Evolutionary conservation across 1,140 invertebrate genomes (phyloP).

Genomic region (Oedothorax gibbosus): DNA sequence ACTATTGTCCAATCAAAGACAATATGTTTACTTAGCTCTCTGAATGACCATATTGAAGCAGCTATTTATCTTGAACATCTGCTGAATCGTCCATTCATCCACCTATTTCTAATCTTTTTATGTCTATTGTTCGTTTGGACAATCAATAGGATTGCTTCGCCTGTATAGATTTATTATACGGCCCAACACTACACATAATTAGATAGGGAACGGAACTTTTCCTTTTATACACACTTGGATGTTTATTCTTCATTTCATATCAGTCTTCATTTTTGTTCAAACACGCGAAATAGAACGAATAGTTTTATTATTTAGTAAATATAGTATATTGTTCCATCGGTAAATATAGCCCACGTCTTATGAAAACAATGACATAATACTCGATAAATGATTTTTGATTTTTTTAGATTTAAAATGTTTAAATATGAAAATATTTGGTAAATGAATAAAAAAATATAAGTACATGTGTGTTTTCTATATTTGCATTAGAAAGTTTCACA

Average conservation of each 20-base stretch:
- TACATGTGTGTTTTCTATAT: no score
- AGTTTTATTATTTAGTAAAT: no score
- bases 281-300: no score
- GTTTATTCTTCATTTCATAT: neutral
- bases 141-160: conserved; percentile 7
- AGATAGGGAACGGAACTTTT: conserved; percentile 2
- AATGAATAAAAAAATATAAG: no score
- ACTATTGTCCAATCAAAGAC: neutral
- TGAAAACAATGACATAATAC: no score
- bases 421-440: no score
- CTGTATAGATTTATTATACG: conserved; percentile 26
- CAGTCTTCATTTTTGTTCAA: no score
- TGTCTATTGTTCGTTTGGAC: conserved; percentile 21
- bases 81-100: conserved; percentile 29
- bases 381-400: no score
- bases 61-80: conserved; percentile 49
- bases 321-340: no score
- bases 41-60: conserved; percentile 18
- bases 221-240: neutral
- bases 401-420: no score
- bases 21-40: conserved; percentile 14
- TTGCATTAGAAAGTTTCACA: no score
- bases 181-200: conserved; percentile 1
- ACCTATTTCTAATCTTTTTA: conserved; percentile 48
- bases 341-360: no score